Conservation (phyloP, 1,140 invertebrate species). For the Calycopis cecrops region DNA sequence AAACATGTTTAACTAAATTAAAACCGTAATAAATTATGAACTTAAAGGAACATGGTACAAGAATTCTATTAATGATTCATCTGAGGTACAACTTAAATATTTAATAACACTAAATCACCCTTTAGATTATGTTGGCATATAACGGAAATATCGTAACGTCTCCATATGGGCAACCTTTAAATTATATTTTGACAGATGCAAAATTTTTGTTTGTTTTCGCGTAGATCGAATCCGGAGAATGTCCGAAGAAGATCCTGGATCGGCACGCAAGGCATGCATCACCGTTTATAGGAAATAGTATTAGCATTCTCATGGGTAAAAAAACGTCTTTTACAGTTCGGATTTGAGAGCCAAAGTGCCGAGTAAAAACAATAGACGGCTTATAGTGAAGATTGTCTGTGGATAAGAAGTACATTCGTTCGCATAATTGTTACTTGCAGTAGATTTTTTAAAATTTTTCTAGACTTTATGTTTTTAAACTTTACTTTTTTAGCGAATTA, state of each 20-base stretch:
- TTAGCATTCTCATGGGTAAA: constrained; percentile 44
- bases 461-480: too few relatives aligned
- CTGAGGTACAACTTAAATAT: constrained; percentile 39
- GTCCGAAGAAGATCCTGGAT: constrained; percentile 35
- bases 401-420: background rate
- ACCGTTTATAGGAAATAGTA: constrained; percentile 31
- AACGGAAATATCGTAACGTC: constrained; percentile 50
- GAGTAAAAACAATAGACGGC: background rate
- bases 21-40: constrained; percentile 25
- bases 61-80: constrained; percentile 62
- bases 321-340: background rate
- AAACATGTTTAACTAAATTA: constrained; percentile 7
- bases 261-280: constrained; percentile 46
- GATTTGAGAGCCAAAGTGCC: background rate
- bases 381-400: background rate
- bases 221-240: background rate
- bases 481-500: too few relatives aligned
- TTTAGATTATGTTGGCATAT: constrained; percentile 37
- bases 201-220: background rate
- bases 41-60: constrained; percentile 42
- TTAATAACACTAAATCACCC: constrained; percentile 58
- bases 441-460: too few relatives aligned
- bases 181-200: constrained; percentile 51
- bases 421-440: too few relatives aligned
- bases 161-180: constrained; percentile 51